Evolutionary conservation across 2,888 invertebrate genomes (phyloP), one percentile per base, ranked within the genome.

Genomic region (Disparrhopalites patrizii): DNA sequence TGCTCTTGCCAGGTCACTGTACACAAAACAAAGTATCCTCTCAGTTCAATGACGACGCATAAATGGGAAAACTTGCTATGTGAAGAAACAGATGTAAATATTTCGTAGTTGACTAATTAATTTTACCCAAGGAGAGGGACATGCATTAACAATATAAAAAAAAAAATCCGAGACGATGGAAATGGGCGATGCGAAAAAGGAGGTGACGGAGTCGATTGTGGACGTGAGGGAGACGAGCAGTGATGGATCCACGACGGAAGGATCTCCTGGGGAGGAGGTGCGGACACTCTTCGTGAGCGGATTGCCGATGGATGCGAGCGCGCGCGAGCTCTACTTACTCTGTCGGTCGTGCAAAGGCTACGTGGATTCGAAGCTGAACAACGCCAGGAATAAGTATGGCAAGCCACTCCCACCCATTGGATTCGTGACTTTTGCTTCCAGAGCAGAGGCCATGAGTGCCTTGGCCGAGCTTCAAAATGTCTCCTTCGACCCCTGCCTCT

Each of bases 261-360:
- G n/a, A 28, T n/a, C n/a, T n/a, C n/a, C n/a, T n/a, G n/a, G n/a
- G n/a, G 58, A 58, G 3, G 30, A 20, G 10, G 58, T 58, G 2
- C 58, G 58, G 13, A 60, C 60, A n/a, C 28, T 60, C 4, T 60
- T 60, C 50, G 60, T 60, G 1, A 50, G 50, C n/a, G 60, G 60
- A 1, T 23, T 60, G 2, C 60, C 60, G 23, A 60, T 60, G 60
- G 60, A 60, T 43, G 47, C 60, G 1, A 47, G 43, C 1, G 25
- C 60, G 2, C 40, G 60, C 1, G 60, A 60, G 23, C 18, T 60
- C 1, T 60, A 47, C 31, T 25, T 60, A 10, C 60, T 60, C 25
- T 60, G 27, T 23, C 60, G 60, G 20, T 23, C 13, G 2, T 60
- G 18, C 31, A 50, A 47, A 27, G 60, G 60, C 3, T 60, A 43